A percentile compares a stretch with the other conserved stretches of the same genome.
Evolutionary conservation across 2,888 invertebrate genomes (phyloP).

Genomic region (Ectemnius lituratus): DNA sequence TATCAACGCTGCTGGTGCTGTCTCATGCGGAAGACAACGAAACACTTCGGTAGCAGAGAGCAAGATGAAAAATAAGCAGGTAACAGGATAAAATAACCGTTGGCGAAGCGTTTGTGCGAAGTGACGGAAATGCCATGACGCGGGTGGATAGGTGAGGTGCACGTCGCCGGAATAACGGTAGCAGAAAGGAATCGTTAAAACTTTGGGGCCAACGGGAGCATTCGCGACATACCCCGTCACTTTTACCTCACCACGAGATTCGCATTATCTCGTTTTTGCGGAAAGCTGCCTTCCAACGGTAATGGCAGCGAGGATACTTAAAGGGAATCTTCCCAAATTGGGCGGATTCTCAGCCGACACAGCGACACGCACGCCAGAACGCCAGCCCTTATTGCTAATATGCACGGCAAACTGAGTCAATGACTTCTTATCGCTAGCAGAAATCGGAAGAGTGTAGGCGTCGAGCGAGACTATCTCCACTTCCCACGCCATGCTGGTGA

Average conservation of each 20-base stretch:
- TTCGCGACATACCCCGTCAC: no score
- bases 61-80: constrained; percentile 51
- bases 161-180: no score
- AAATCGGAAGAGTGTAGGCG: constrained; percentile 45
- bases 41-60: no score
- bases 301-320: constrained; percentile 25
- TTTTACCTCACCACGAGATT: constrained; percentile 18
- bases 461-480: constrained; percentile 51
- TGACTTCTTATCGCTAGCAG: constrained; percentile 53
- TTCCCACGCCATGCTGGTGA: constrained; percentile 47
- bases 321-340: constrained; percentile 59
- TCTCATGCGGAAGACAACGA: constrained; percentile 46
- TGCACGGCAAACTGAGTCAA: constrained; percentile 54
- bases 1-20: constrained; percentile 25
- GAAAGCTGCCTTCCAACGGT: constrained; percentile 21
- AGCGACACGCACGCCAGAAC: constrained; percentile 15
- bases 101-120: constrained; percentile 49
- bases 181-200: neutral
- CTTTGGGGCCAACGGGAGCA: no score
- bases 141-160: neutral
- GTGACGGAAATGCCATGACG: constrained; percentile 1
- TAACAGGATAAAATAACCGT: constrained; percentile 54
- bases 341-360: constrained; percentile 57
- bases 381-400: constrained; percentile 41
- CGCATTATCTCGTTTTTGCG: constrained; percentile 54